Conservation (phyloP, 2,797 vertebrate genomes). For the Brotula barbata region DNA sequence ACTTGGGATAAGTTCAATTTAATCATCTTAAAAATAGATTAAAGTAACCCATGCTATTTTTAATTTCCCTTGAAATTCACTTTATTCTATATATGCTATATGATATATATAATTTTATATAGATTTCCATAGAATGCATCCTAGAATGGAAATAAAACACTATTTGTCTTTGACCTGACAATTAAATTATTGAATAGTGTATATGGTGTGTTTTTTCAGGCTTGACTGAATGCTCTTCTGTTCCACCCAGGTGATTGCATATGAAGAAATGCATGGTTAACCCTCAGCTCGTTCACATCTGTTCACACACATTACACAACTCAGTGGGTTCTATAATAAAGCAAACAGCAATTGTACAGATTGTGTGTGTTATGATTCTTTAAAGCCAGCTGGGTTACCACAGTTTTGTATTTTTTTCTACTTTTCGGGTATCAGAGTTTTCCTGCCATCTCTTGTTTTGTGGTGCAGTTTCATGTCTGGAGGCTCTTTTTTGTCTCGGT, state of each 20-base stretch:
- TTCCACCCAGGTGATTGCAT: conserved; percentile 52
- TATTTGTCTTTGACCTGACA: too few relatives aligned
- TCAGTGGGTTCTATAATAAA: conserved; percentile 22
- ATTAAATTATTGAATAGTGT: conserved; percentile 2
- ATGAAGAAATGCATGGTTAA: conserved; percentile 32
- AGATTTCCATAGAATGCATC: too few relatives aligned
- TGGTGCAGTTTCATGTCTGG: conserved; percentile 49
- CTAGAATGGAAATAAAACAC: too few relatives aligned
- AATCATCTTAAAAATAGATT: too few relatives aligned
- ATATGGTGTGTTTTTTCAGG: conserved; percentile 24
- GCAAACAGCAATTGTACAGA: conserved; percentile 2
- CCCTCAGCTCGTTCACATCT: conserved; percentile 54
- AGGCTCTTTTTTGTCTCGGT: conserved; percentile 33
- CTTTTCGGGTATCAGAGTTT: conserved; percentile 19
- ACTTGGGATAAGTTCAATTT: too few relatives aligned
- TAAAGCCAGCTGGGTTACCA: conserved; percentile 1
- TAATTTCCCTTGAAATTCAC: too few relatives aligned
- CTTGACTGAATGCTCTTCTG: conserved; percentile 27
- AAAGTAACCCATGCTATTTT: too few relatives aligned
- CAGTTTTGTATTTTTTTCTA: background rate
- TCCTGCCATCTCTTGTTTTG: conserved; percentile 18
- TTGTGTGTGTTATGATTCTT: conserved; percentile 11
- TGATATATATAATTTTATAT: too few relatives aligned
- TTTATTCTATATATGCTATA: too few relatives aligned
- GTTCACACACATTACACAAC: conserved; percentile 39